Base-by-base conservation (phyloP, 1,140 invertebrate species). In the Saxidomus purpurata region DNA sequence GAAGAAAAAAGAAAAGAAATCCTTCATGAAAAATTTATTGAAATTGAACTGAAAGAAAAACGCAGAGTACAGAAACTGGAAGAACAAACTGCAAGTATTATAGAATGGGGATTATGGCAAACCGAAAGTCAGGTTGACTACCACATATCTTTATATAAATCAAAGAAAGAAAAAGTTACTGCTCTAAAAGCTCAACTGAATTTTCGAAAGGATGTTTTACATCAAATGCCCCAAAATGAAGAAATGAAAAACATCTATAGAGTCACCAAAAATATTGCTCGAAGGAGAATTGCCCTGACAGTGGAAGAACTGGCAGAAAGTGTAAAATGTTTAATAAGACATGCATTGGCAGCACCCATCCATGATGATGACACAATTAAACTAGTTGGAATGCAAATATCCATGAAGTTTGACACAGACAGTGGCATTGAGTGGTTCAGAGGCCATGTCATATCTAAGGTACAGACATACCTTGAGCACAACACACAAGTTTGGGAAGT, bases 111-210 rank as follows among this genome's bases (percentile, higher is more conserved):
- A 47, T 40, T 84, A 6, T 69, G 59, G 63, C 81, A 84, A 61
- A 28, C 79, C 22, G 79, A 81, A 22, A n/a, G 1, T 3, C 43
- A 81, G 22, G 79, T 43, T 2, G 52, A 81, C 52, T 28, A 25
- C 25, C 9, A 61, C 25, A 25, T 81, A 82, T 38, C 17, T n/a
- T 22, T 47, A 40, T 22, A 76, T 13, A 85, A 81, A 38, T 82
- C 34, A 17, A 83, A 43, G 34, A 88, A 38, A 8, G 82, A 86
- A 19, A 83, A 89, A 61, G 81, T 55, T 28, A 61, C 40, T 61
- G 91, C 90, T 43, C 47, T 92, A 9, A 86, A 83, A 76, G 63
- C 87, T 55, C 90, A 92, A 36, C 55, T 92, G 6, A 91, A 91
- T 25, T 92, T 84, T 36, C 38, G 81, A 69, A 84, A 84, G 28